phyloP scores from a whole-genome alignment of 2,797 vertebrate genomes.

The Galagoides demidoff region DNA sequence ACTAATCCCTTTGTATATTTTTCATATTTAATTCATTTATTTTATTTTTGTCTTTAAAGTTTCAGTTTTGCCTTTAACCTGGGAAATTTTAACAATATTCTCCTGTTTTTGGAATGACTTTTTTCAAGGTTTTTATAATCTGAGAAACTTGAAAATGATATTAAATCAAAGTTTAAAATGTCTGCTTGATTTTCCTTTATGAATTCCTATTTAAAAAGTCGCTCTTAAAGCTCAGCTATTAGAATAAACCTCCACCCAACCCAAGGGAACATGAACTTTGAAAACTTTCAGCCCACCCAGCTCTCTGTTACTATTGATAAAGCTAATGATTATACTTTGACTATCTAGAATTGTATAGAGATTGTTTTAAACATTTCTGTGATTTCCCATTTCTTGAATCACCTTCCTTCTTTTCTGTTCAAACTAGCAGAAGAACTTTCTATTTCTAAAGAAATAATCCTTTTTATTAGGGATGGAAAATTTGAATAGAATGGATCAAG shows the following conservation, averaged over 20 bases:
- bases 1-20: neutral
- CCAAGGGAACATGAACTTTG: neutral
- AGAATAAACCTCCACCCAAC: neutral
- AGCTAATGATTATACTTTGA: neutral
- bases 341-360: neutral
- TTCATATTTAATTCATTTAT: neutral
- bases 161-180: conserved; percentile 19
- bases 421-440: neutral
- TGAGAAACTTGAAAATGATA: neutral
- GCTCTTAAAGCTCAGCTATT: neutral
- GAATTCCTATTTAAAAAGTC: neutral
- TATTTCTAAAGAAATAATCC: neutral
- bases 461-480: neutral
- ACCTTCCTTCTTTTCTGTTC: neutral
- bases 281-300: neutral
- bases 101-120: neutral
- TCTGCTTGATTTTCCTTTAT: neutral
- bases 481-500: neutral
- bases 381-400: neutral
- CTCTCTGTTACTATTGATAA: neutral
- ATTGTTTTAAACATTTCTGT: neutral
- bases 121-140: neutral
- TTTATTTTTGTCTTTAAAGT: neutral
- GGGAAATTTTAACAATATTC: conserved; percentile 6
- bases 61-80: neutral